These are phyloP conservation scores for Alloscopus bannaensis DNA, from an alignment of 2,888 invertebrate genomes.

Conservation along the genomic window DNA sequence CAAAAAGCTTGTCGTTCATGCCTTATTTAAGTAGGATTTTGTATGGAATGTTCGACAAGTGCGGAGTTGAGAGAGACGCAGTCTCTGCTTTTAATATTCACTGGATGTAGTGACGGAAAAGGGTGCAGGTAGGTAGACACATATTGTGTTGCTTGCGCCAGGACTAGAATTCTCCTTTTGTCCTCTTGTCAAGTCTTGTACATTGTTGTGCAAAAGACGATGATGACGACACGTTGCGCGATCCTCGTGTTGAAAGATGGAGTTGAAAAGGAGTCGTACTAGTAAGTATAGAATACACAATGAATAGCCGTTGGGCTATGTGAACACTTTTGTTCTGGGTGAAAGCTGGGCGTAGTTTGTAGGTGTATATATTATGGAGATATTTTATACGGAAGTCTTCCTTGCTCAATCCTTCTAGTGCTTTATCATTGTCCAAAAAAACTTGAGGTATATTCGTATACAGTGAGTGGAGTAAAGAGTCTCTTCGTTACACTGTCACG, in stretches of 20 bases:
- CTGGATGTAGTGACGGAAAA: conserved; percentile 45
- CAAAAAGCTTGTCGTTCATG: no score
- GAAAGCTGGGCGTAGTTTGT: conserved; percentile 7
- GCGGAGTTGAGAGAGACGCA: no score
- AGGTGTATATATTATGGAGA: no score
- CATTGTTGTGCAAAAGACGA: conserved; percentile 35
- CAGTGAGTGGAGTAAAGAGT: no score
- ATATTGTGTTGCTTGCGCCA: conserved; percentile 46
- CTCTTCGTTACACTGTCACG: no score
- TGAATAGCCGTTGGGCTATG: conserved; percentile 39
- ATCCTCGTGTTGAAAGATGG: background rate
- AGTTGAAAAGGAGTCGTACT: conserved; percentile 5
- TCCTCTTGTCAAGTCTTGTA: conserved; percentile 40
- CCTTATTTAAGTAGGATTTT: conserved; percentile 9
- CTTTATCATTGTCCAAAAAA: no score
- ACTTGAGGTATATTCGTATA: no score
- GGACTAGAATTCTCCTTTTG: conserved; percentile 41
- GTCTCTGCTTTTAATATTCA: conserved; percentile 36
- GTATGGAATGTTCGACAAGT: no score
- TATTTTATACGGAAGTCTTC: no score
- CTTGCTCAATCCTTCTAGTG: conserved; percentile 20
- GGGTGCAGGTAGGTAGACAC: no score
- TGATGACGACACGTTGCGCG: conserved; percentile 14
- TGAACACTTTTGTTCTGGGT: conserved; percentile 22
- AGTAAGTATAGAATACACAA: conserved; percentile 8